A percentile compares a stretch with the other conserved stretches of the same genome.
Conservation (phyloP, 30 jellyfish, hydroid and myxozoan genomes). For the Catostylus mosaicus region DNA sequence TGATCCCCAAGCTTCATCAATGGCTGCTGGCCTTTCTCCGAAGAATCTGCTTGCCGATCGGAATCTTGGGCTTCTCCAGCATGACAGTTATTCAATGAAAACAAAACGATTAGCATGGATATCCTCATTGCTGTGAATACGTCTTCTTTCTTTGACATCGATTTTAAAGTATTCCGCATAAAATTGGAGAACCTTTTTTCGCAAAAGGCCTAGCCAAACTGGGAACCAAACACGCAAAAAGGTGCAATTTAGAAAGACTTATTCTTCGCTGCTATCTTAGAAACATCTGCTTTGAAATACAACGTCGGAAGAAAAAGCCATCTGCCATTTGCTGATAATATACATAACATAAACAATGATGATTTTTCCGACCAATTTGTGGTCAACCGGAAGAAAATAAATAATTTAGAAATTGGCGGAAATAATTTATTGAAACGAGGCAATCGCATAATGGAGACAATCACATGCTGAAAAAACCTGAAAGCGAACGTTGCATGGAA, state of each 20-base stretch:
- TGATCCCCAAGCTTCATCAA: conserved; percentile 89
- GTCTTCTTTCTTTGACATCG: too few species aligned
- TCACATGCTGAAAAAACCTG: too few species aligned
- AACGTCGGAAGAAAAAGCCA: background rate
- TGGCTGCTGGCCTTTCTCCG: background rate
- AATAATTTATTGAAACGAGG: conserved; percentile 1
- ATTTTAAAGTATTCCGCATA: too few species aligned
- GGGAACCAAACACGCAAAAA: background rate
- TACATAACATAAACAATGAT: background rate
- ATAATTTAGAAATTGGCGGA: conserved; percentile 9
- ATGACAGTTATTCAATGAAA: background rate
- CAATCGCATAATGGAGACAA: too few species aligned
- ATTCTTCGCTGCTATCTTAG: background rate
- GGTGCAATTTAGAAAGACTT: background rate
- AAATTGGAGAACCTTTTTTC: too few species aligned
- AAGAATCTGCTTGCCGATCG: background rate
- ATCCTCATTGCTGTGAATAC: too few species aligned
- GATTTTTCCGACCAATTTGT: background rate
- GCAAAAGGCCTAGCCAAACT: background rate
- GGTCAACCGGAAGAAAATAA: conserved; percentile 7
- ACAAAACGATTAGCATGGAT: background rate
- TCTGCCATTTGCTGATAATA: conserved; percentile 1
- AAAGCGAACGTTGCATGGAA: too few species aligned
- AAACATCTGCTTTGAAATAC: conserved; percentile 25
- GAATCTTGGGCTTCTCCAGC: background rate